A percentile compares a stretch with the other conserved stretches of the same genome.
These are phyloP conservation scores for Labeo catla DNA, from an alignment of 2,113 vertebrate species.

Conservation along the genomic window DNA sequence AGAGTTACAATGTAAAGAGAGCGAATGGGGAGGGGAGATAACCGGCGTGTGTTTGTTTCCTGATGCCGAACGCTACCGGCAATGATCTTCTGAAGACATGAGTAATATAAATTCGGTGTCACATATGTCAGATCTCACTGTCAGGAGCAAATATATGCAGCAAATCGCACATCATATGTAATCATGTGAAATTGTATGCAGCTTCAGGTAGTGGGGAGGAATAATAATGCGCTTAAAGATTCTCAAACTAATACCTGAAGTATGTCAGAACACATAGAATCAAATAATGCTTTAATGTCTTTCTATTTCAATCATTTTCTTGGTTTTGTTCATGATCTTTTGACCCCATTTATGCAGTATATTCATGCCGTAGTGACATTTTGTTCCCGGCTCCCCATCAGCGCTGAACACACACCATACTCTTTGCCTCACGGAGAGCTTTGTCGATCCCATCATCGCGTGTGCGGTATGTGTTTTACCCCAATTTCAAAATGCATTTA, in stretches of 20 bases:
- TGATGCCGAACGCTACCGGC: not conserved
- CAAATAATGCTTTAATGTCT: constrained; percentile 9
- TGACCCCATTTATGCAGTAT: not conserved
- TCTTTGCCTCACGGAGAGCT: constrained; percentile 31
- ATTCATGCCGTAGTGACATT: not conserved
- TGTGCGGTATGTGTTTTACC: constrained; percentile 55
- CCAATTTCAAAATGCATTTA: constrained; percentile 63
- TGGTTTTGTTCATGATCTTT: not conserved
- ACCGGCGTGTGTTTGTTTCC: constrained; percentile 32
- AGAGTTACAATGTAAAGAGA: constrained; percentile 37
- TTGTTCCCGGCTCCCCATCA: not conserved
- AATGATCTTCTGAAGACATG: constrained; percentile 13
- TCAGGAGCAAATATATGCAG: not conserved
- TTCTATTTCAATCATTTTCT: not conserved
- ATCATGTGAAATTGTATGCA: not conserved
- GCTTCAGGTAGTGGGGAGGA: not conserved
- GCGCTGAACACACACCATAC: constrained; percentile 5
- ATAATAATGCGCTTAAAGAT: not conserved
- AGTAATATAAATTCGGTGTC: constrained; percentile 6
- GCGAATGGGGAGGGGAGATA: constrained; percentile 20
- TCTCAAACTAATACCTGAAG: not conserved
- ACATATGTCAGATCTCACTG: not conserved
- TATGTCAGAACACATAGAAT: not conserved
- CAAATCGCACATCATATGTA: constrained; percentile 3
- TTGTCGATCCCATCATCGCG: constrained; percentile 43